Percentiles rank a stretch among this genome's conserved stretches.
These are phyloP conservation scores for Neoitamus cyanurus DNA, from an alignment of 2,888 invertebrate species.

Conservation along the genomic window DNA sequence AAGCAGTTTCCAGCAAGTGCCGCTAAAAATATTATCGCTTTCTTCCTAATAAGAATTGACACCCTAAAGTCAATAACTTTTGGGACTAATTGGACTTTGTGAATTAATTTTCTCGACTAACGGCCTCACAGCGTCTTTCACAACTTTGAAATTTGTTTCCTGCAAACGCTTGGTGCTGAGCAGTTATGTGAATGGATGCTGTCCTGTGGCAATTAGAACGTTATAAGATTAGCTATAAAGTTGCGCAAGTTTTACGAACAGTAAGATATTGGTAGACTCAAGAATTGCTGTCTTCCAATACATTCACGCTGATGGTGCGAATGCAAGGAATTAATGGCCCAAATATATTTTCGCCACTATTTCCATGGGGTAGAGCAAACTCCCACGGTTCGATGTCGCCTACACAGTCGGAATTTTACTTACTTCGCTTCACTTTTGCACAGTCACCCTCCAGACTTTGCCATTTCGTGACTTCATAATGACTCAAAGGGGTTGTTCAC, in stretches of 20 bases:
- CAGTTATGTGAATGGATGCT: too few relatives aligned
- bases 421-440: constrained; percentile 16
- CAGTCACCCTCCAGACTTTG: constrained; percentile 18
- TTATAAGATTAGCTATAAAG: not conserved
- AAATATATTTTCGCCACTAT: not conserved
- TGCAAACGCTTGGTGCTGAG: not conserved
- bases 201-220: not conserved
- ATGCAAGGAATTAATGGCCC: not conserved
- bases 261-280: not conserved
- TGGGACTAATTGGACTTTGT: constrained; percentile 49
- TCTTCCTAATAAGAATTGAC: constrained; percentile 47
- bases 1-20: constrained; percentile 50
- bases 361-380: not conserved
- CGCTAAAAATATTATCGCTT: constrained; percentile 50
- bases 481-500: constrained; percentile 33
- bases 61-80: constrained; percentile 51
- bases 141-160: not conserved
- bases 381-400: constrained; percentile 22
- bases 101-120: constrained; percentile 47
- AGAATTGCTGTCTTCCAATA: not conserved
- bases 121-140: not conserved
- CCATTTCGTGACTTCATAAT: constrained; percentile 43
- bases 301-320: not conserved
- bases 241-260: too few relatives aligned
- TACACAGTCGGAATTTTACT: constrained; percentile 9